Evolutionary conservation across 2,113 vertebrate genomes (phyloP).

Genomic region (Phoenicopterus ruber): DNA sequence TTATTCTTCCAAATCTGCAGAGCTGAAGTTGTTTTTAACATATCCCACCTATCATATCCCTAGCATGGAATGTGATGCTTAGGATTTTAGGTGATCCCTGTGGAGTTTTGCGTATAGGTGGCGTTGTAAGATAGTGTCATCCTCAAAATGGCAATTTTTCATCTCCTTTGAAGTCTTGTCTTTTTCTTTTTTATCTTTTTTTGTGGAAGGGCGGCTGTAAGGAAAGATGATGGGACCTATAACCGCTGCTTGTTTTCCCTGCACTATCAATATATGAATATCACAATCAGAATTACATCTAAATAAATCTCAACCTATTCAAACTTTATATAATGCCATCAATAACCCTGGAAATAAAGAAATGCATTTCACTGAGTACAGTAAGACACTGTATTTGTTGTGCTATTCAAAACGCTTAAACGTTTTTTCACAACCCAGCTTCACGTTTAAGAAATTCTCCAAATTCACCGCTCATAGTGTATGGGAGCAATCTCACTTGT

Average conservation of each 20-base stretch:
- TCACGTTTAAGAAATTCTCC: background rate
- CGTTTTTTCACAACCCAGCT: background rate
- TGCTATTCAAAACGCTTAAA: background rate
- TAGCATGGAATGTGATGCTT: accelerated
- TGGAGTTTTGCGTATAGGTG: background rate
- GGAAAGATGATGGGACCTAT: background rate
- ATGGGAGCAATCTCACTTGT: background rate
- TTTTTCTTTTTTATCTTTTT: background rate
- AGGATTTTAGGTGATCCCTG: background rate
- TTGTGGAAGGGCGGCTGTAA: background rate
- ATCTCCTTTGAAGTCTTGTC: background rate
- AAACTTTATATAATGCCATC: background rate
- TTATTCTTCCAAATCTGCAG: background rate
- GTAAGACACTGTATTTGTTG: background rate
- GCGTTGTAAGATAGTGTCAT: background rate
- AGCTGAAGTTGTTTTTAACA: background rate
- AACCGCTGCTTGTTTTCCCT: background rate
- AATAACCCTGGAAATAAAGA: background rate
- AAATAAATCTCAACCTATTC: background rate
- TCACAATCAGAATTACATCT: background rate
- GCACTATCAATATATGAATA: background rate
- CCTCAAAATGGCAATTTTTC: background rate
- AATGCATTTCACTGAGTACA: background rate
- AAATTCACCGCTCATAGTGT: background rate
- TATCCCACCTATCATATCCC: background rate